Evolutionary conservation across 2,888 invertebrate species (phyloP), one percentile per base, ranked within the genome.

Genomic region (Choreutis nemorana): DNA sequence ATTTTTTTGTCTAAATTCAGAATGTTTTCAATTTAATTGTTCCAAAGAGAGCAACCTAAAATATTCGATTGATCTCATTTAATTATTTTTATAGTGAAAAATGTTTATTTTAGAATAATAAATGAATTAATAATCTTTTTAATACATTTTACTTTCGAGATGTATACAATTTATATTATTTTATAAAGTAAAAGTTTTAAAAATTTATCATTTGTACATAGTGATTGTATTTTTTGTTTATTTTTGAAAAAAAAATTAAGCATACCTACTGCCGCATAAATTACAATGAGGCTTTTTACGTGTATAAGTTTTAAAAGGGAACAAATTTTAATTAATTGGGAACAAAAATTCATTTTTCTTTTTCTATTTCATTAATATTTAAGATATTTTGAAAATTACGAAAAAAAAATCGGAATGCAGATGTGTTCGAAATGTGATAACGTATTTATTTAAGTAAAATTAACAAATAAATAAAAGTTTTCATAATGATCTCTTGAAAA

Each of bases 391-490:
- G n/a, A n/a, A n/a, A n/a, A n/a, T n/a, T n/a, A n/a, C n/a, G n/a
- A 61, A 50, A 59, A 63, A 60, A 57, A 51, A 45, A 53, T 55
- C 49, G 55, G 61, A 71, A 63, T 63, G n/a, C n/a, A n/a, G 60
- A 73, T 78, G 75, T 78, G 77, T 78, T 77, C 77, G n/a, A 78
- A 70, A 68, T 77, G 77, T 78, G 78, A 78, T 78, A 78, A 78
- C 58, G 60, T 67, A 68, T 68, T 67, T 73, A 61, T 66, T 68
- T 72, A 72, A 70, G 72, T 55, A 56, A 55, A 50, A 58, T 49
- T 54, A 56, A 52, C 61, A 63, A 55, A 49, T 40, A 57, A 56
- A 63, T 68, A 53, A 52, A 71, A 75, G 75, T 75, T 78, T 78
- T 78, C 75, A 68, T 54, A 72, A 75, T 78, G 78, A 78, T 78